Conservation (phyloP, 2,113 vertebrate species). For the Epinephelus lanceolatus region DNA sequence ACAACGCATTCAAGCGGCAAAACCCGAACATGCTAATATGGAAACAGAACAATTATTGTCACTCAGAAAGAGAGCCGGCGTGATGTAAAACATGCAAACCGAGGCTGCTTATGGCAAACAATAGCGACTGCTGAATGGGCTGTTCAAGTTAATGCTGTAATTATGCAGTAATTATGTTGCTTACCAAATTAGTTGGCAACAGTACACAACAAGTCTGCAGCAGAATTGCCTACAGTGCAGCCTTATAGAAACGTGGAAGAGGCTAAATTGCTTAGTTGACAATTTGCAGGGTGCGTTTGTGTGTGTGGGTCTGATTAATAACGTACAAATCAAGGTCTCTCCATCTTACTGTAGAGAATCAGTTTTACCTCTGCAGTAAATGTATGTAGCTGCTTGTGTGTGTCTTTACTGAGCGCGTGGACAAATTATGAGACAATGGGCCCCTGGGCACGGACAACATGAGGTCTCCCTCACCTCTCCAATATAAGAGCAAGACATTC, state of each 20-base stretch:
- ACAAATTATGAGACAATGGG: not conserved
- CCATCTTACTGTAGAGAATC: not conserved
- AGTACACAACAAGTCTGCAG: slow-evolving; percentile 35
- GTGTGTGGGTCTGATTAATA: slow-evolving; percentile 19
- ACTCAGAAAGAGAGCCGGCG: not conserved
- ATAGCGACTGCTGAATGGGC: slow-evolving; percentile 53
- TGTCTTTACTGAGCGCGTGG: not conserved
- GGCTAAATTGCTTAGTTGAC: slow-evolving; percentile 28
- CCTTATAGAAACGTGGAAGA: slow-evolving; percentile 24
- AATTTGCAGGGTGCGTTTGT: slow-evolving; percentile 11
- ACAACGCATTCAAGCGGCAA: slow-evolving; percentile 15
- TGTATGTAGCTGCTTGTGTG: not conserved
- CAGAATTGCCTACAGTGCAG: slow-evolving; percentile 20
- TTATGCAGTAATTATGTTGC: slow-evolving; percentile 70
- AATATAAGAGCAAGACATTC: not conserved
- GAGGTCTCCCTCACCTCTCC: not conserved
- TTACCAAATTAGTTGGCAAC: slow-evolving; percentile 55
- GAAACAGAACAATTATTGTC: slow-evolving; percentile 29
- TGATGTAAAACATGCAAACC: slow-evolving; percentile 46
- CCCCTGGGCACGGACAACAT: not conserved
- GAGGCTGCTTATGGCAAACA: slow-evolving; percentile 42
- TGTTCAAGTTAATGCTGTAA: slow-evolving; percentile 66
- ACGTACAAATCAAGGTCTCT: slow-evolving; percentile 10
- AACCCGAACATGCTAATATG: slow-evolving; percentile 10
- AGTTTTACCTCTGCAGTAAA: not conserved